Evolutionary conservation across 1,140 invertebrate species (phyloP), one percentile per base, ranked within the genome.

Genomic region (Drosophila mauritiana): DNA sequence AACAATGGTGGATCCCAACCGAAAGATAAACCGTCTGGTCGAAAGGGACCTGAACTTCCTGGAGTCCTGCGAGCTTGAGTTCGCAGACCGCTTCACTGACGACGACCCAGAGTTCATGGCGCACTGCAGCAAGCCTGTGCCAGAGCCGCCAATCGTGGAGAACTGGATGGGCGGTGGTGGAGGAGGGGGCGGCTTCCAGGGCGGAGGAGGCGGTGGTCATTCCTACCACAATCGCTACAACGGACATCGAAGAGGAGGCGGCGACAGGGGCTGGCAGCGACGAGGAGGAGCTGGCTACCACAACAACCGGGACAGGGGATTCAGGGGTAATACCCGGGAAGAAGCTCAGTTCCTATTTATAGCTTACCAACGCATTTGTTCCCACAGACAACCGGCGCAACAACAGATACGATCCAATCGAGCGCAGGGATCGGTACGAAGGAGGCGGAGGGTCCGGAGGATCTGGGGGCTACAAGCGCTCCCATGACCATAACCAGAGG

Each of bases 21-120:
- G 92, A 6, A 92, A 92, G 73, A 92, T 92, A n/a, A 92, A 92
- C 68, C 78, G 88, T 31, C 54, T 93, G 8, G 92, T 92, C 5
- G 91, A 93, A 17, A 88, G 82, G 46, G 93, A 94, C 63, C 46
- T 92, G 4, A 83, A 89, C 25, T 94, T 94, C 56, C 61, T 95
- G 17, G 90, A 91, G 36, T 91, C 93, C 73, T 94, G 93, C 61
- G 94, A 95, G 56, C 73, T 92, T 17, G 93, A 94, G 75, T 95
- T 94, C 68, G 78, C 83, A 25, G 65, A 91, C 64, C 93, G 94
- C 51, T 95, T 93, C 53, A 94, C 94, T 22, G 93, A 94, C 12
- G 84, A 92, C 3, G 94, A 95, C 81, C 63, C 55, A 27, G 93
- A 93, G 31, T 94, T 93, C 72, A 90, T 92, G 73, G 91, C 92